A percentile compares a stretch with the other conserved stretches of the same genome.
These are phyloP conservation scores for Hemibagrus wyckioides DNA, from an alignment of 2,113 vertebrate genomes.

Conservation along the genomic window DNA sequence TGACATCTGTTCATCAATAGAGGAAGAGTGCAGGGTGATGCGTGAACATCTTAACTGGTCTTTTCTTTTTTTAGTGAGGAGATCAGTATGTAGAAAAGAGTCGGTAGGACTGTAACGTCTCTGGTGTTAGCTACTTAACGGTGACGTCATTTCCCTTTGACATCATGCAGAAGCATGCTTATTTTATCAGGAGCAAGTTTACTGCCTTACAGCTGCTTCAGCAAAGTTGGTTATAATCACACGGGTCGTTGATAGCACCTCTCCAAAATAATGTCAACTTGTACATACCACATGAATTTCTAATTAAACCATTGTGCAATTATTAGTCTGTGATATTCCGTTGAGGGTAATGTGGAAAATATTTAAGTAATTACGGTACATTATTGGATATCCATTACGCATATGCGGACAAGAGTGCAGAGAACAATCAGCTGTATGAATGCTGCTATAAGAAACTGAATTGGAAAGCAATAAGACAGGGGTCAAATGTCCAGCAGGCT, in stretches of 20 bases:
- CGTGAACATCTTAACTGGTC: neutral
- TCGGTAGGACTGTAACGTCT: neutral
- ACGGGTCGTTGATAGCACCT: too few species aligned
- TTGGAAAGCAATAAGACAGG: neutral
- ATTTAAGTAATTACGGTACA: neutral
- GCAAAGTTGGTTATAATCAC: neutral
- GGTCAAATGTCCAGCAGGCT: neutral
- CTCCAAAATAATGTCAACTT: neutral
- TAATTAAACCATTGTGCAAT: neutral
- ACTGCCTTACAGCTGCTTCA: neutral
- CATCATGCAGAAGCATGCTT: neutral
- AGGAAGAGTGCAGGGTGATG: neutral
- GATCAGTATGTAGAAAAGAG: conserved; percentile 29
- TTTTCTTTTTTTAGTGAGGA: conserved; percentile 45
- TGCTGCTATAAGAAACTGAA: neutral
- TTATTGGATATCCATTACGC: conserved; percentile 1
- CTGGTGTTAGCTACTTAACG: neutral
- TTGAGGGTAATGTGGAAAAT: neutral
- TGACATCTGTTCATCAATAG: conserved; percentile 34
- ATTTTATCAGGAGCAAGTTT: neutral
- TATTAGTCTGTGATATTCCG: neutral
- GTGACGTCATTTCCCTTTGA: neutral
- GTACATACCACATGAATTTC: neutral
- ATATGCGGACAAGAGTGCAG: neutral
- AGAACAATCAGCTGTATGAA: neutral